Evolutionary conservation across 2,888 invertebrate species (phyloP).

Genomic region (Gastracanthus pulcherrimus): DNA sequence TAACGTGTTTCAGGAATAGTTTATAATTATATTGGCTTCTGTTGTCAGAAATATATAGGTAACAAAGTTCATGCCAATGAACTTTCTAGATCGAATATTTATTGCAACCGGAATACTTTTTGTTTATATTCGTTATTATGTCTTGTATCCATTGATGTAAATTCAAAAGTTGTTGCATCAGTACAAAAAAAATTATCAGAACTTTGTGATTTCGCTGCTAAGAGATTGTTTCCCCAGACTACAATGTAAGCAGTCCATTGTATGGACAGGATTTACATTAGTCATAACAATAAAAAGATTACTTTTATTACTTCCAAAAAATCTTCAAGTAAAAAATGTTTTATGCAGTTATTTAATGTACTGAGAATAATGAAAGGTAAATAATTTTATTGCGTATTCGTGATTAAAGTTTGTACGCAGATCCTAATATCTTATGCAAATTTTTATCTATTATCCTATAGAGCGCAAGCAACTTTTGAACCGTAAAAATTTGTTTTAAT

Average conservation of each 20-base stretch:
- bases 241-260: too few relatives aligned
- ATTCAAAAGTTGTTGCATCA: constrained; percentile 28
- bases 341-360: too few relatives aligned
- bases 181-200: constrained; percentile 14
- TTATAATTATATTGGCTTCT: not conserved
- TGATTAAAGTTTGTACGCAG: too few relatives aligned
- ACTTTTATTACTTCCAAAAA: not conserved
- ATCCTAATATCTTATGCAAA: too few relatives aligned
- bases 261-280: not conserved
- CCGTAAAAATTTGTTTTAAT: too few relatives aligned
- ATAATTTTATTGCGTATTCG: too few relatives aligned
- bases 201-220: not conserved
- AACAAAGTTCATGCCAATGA: not conserved
- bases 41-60: not conserved
- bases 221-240: not conserved
- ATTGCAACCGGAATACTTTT: not conserved
- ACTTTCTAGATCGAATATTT: not conserved
- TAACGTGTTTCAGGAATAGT: not conserved
- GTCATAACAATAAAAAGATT: not conserved
- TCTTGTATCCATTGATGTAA: constrained; percentile 7
- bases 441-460: too few relatives aligned
- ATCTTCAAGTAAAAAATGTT: too few relatives aligned
- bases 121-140: not conserved
- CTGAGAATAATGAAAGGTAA: too few relatives aligned
- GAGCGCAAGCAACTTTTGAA: too few relatives aligned